These are phyloP conservation scores for Vannuccia rotundouncinata DNA, from an alignment of 2,888 invertebrate genomes.

Conservation along the genomic window DNA sequence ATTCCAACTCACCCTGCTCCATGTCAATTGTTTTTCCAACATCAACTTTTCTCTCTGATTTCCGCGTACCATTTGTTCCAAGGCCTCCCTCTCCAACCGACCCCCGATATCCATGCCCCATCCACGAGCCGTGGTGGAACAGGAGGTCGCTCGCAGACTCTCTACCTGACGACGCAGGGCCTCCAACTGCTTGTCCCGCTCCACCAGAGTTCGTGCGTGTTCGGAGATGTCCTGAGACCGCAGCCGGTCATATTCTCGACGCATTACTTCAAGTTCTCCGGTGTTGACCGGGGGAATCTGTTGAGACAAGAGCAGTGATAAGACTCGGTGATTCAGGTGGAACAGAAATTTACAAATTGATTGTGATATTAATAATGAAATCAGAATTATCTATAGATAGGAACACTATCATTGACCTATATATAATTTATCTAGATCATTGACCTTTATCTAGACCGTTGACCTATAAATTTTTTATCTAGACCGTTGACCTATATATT, in stretches of 20 bases:
- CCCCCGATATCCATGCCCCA: neutral
- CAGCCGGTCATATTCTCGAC: conserved; percentile 28
- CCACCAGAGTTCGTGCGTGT: neutral
- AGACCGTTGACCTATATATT: too few species aligned
- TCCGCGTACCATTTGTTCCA: neutral
- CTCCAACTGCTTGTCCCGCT: conserved; percentile 21
- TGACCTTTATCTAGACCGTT: too few species aligned
- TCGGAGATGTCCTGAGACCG: conserved; percentile 11
- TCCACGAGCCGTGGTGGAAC: neutral
- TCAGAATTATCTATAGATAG: too few species aligned
- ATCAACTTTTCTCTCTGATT: conserved; percentile 13
- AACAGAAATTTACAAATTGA: neutral
- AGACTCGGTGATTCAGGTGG: neutral
- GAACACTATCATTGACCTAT: too few species aligned
- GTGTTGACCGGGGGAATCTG: neutral
- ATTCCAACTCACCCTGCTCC: conserved; percentile 25
- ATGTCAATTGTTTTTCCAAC: conserved; percentile 28
- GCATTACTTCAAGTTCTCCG: neutral
- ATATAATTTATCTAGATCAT: too few species aligned
- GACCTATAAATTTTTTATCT: too few species aligned
- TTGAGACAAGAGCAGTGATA: neutral
- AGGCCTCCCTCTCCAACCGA: neutral
- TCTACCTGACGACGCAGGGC: neutral
- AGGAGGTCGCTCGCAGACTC: neutral
- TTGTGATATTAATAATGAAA: too few species aligned